Base-by-base conservation (phyloP, 2,888 invertebrate species). In the Globia sparganii region DNA sequence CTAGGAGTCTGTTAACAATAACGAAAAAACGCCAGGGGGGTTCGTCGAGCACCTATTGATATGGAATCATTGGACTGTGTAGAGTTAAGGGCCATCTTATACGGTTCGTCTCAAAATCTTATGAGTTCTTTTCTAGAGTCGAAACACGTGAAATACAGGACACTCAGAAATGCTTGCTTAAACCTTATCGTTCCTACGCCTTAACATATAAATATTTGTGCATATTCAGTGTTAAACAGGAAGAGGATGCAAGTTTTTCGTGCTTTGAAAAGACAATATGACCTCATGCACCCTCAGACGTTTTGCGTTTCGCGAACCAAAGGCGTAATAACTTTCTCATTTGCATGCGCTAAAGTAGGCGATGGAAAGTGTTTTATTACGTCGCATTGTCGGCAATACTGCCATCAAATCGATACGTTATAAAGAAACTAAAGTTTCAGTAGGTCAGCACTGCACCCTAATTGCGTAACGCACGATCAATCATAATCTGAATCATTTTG, bases 281-380 rank as follows among this genome's bases (percentile, higher is more conserved):
- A 65, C 34, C 13, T 68, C 25, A n/a, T n/a, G n/a, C n/a, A n/a
- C 58, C n/a, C 28, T 65, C 34, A 25, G 5, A 28, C 37, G 6
- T 68, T 80, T 67, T n/a, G 56, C 28, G 53, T 72, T 65, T 59
- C 72, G 59, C 72, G 37, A 62, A 80, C 53, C 85, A 56, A 75
- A 78, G 69, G 49, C 13, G 40, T 62, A 59, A 58, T 78, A 79
- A 81, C 88, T 86, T 84, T 88, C 81, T 86, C 70, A 74, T 88
- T 87, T 80, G 70, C 68, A 62, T 86, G 37, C 75, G 78, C 64
- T 77, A 86, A 86, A 80, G 76, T 86, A 72, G 77, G 86, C 43
- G 74, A 77, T 75, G 71, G 87, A 86, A 81, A 80, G 83, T 78
- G 43, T 18, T 34, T 28, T 34, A 73, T 73, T 77, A 74, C 77